Evolutionary conservation across 2,888 invertebrate genomes (phyloP).

Genomic region (Andrena flavipes): DNA sequence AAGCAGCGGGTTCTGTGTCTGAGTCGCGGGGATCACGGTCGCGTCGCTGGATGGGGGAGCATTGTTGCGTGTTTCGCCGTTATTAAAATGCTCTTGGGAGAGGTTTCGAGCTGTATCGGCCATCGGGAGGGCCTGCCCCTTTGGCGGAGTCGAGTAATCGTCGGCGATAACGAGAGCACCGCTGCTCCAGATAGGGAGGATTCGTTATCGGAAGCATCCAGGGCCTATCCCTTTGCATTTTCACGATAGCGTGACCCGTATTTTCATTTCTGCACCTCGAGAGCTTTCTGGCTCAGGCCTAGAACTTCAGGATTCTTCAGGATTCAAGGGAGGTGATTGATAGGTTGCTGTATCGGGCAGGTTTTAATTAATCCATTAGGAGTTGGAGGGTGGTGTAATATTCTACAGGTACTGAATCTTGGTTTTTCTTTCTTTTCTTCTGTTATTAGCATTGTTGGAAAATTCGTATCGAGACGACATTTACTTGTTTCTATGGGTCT

Average conservation of each 20-base stretch:
- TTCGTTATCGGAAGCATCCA: conserved; percentile 61
- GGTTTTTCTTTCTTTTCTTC: too few species aligned
- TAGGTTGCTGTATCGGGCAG: too few species aligned
- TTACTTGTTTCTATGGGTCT: too few species aligned
- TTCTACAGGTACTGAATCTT: too few species aligned
- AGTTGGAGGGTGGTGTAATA: too few species aligned
- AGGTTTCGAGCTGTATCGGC: background rate
- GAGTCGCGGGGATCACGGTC: background rate
- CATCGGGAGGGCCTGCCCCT: conserved; percentile 36
- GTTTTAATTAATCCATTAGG: too few species aligned
- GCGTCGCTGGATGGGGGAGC: background rate
- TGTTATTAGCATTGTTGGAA: too few species aligned
- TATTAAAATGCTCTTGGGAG: conserved; percentile 2
- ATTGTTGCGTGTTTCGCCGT: conserved; percentile 1
- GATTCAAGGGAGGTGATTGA: background rate
- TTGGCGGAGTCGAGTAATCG: conserved; percentile 49
- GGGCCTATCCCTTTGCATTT: conserved; percentile 27
- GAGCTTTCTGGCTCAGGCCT: background rate
- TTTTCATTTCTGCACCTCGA: conserved; percentile 14
- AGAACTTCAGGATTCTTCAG: background rate
- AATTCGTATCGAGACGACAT: too few species aligned
- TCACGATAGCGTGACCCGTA: conserved; percentile 43
- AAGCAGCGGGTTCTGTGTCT: background rate
- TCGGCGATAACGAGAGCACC: conserved; percentile 50
- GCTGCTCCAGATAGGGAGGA: conserved; percentile 50